A percentile compares a stretch with the other conserved stretches of the same genome.
Conservation (phyloP, 2,113 vertebrate genomes). For the Seriola aureovittata region DNA sequence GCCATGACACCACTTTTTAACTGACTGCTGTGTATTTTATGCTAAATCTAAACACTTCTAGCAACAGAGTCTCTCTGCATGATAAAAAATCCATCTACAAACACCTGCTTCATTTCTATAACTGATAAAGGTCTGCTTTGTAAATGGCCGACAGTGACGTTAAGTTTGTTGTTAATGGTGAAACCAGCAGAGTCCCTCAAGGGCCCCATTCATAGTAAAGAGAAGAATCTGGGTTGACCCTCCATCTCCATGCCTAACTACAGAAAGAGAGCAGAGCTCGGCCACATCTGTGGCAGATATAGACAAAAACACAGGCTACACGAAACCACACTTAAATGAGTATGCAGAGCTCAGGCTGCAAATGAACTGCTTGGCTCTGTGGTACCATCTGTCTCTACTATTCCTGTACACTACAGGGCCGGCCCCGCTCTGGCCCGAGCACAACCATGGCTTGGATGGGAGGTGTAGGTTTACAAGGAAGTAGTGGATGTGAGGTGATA, state of each 20-base stretch:
- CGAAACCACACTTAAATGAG: conserved; percentile 77
- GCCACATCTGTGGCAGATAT: conserved; percentile 78
- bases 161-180: conserved; percentile 8
- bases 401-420: conserved; percentile 55
- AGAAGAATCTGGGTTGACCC: conserved; percentile 53
- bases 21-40: no score
- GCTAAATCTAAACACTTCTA: no score
- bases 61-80: no score
- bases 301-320: conserved; percentile 68
- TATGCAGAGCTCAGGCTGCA: conserved; percentile 72
- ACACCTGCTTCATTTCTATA: no score
- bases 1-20: background rate
- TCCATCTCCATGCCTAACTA: conserved; percentile 53
- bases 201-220: conserved; percentile 16
- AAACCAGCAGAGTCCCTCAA: conserved; percentile 21
- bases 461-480: conserved; percentile 4
- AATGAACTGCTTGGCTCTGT: conserved; percentile 75
- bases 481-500: background rate
- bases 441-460: conserved; percentile 5
- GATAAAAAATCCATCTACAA: no score
- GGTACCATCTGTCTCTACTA: conserved; percentile 67
- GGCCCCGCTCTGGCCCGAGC: conserved; percentile 38
- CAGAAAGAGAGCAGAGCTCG: conserved; percentile 46
- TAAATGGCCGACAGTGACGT: background rate
- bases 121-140: background rate